A percentile compares a stretch with the other conserved stretches of the same genome.
phyloP scores from a whole-genome alignment of 2,888 invertebrate genomes.

The Tipula lateralis region DNA sequence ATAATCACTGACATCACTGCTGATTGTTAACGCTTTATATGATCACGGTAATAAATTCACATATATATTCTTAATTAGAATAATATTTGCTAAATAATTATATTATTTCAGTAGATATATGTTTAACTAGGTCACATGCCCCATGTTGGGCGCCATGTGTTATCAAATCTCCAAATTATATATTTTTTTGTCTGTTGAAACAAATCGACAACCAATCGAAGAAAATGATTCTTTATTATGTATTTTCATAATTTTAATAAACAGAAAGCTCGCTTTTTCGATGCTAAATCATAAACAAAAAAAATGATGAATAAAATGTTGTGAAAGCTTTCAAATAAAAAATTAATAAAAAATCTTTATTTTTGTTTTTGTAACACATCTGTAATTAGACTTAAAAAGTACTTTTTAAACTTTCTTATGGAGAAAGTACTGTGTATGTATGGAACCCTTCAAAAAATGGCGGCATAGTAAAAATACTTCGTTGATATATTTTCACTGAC shows the following conservation, averaged over 20 bases:
- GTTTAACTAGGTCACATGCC: not conserved
- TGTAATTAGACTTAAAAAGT: too few species aligned
- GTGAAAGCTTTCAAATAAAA: conserved; percentile 36
- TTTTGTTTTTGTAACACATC: not conserved
- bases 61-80: not conserved
- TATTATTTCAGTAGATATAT: too few species aligned
- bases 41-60: not conserved
- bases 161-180: not conserved
- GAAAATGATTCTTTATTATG: not conserved
- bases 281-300: conserved; percentile 33
- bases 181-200: not conserved
- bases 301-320: conserved; percentile 35
- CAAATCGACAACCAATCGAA: not conserved
- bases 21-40: not conserved
- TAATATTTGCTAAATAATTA: not conserved
- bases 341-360: not conserved
- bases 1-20: not conserved
- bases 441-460: too few species aligned
- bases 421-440: too few species aligned
- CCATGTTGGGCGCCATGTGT: not conserved
- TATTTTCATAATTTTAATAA: conserved; percentile 32
- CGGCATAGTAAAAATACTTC: too few species aligned
- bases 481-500: too few species aligned
- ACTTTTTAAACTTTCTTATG: too few species aligned
- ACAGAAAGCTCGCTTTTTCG: conserved; percentile 34